These are phyloP conservation scores for Holacanthus passer DNA, from an alignment of 2,113 vertebrate genomes.

Conservation along the genomic window DNA sequence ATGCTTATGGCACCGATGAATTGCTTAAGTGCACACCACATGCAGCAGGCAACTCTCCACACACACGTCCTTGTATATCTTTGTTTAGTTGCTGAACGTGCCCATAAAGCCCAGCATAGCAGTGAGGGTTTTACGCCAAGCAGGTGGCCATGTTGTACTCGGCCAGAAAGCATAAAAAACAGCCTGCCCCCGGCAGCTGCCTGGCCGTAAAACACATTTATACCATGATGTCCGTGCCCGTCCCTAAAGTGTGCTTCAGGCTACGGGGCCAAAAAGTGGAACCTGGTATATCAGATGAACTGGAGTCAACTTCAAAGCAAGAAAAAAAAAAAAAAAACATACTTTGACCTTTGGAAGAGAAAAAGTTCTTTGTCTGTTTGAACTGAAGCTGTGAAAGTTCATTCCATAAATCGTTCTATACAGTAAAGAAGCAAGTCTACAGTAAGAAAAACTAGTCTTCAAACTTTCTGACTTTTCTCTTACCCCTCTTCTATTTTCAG, in stretches of 20 bases:
- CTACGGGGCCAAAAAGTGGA: constrained; percentile 59
- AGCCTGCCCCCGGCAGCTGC: constrained; percentile 82
- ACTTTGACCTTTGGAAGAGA: constrained; percentile 25
- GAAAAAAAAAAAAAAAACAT: background rate
- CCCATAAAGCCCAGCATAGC: constrained; percentile 75
- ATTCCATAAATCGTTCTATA: background rate
- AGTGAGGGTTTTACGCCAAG: constrained; percentile 72
- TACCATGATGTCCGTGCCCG: constrained; percentile 78
- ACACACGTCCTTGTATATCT: constrained; percentile 71
- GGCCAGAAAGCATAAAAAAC: constrained; percentile 81
- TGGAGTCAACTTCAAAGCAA: constrained; percentile 32
- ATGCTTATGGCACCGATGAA: constrained; percentile 67
- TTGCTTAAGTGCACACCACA: constrained; percentile 73
- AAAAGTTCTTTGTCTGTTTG: background rate
- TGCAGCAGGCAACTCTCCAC: constrained; percentile 63
- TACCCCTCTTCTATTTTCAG: constrained; percentile 45
- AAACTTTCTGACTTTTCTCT: constrained; percentile 63
- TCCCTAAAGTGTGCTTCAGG: constrained; percentile 78
- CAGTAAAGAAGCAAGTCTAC: constrained; percentile 5
- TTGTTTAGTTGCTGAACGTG: constrained; percentile 69
- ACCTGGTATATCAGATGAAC: constrained; percentile 39
- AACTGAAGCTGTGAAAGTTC: constrained; percentile 22
- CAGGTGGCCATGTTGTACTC: constrained; percentile 83
- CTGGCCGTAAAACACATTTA: constrained; percentile 85
- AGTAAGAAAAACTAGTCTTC: constrained; percentile 12